Evolutionary conservation across 1,140 invertebrate genomes (phyloP), one percentile per base, ranked within the genome.

Genomic region (Cardiocondyla obscurior): DNA sequence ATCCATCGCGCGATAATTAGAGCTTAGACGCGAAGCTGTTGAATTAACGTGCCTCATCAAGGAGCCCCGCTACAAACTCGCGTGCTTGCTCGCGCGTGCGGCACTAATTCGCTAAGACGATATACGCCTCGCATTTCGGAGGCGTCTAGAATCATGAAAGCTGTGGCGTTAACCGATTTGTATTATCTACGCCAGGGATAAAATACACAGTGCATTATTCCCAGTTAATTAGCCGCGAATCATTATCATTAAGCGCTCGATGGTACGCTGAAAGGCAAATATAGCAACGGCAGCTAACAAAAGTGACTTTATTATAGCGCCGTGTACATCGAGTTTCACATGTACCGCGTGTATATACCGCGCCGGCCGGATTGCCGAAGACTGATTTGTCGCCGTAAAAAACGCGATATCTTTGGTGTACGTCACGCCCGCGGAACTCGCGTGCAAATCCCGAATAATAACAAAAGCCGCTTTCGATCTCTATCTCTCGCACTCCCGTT

Each of bases 11-110:
- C 33, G 30, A 42, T 87, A 87, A 87, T 87, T 87, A 86, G 55
- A 30, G 57, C 36, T 36, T 16, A 16, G 64, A 44, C 22, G 39
- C 72, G 22, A 69, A 57, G 25, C 53, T 69, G 36, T 69, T 76
- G 51, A 85, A 82, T 76, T 82, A 82, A 85, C 44, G 57, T 51
- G 36, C 44, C 62, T 62, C 84, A 81, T 67, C 33, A 73, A 51
- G 51, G 30, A 60, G 33, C n/a, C 22, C n/a, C 22, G 33, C 53
- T 36, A 49, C 22, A 25, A 36, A 16, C 30, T 60, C 73, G 60
- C 16, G 44, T 82, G 58, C 39, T 58, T 53, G 39, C 25, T 10
- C 16, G 55, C 76, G 67, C 36, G 69, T 36, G 39, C 36, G 60
- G 49, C 30, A 58, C 60, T 62, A 83, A 86, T 84, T 85, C 57